Evolutionary conservation across 2,797 vertebrate species (phyloP).

Genomic region (Lepilemur ruficaudatus): DNA sequence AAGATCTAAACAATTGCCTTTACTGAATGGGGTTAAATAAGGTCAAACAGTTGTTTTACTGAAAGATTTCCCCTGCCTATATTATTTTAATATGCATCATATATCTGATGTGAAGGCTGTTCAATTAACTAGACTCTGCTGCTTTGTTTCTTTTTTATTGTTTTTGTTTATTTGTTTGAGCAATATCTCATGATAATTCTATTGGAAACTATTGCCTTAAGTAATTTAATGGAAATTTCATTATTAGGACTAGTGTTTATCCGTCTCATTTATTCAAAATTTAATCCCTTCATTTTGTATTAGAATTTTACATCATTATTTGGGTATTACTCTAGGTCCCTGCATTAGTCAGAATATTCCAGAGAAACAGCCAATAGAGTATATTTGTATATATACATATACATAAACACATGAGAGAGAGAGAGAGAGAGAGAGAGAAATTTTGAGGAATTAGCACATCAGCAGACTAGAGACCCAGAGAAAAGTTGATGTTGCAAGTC

Average conservation of each 20-base stretch:
- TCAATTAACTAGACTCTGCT: background rate
- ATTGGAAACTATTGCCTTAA: background rate
- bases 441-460: background rate
- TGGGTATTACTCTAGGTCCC: background rate
- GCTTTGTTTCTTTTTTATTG: background rate
- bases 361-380: background rate
- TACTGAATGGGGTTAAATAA: background rate
- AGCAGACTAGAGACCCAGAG: background rate
- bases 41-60: background rate
- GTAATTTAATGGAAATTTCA: background rate
- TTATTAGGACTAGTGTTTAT: background rate
- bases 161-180: background rate
- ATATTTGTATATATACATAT: background rate
- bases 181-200: background rate
- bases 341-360: background rate
- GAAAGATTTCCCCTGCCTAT: background rate
- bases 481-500: background rate
- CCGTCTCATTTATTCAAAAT: background rate
- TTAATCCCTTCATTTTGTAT: background rate
- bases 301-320: slow-evolving; percentile 8
- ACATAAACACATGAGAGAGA: background rate
- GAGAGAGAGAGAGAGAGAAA: background rate
- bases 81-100: background rate
- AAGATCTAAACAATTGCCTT: background rate
- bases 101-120: background rate